Conservation (phyloP, 2,888 invertebrate genomes). For the Drepana falcataria region DNA sequence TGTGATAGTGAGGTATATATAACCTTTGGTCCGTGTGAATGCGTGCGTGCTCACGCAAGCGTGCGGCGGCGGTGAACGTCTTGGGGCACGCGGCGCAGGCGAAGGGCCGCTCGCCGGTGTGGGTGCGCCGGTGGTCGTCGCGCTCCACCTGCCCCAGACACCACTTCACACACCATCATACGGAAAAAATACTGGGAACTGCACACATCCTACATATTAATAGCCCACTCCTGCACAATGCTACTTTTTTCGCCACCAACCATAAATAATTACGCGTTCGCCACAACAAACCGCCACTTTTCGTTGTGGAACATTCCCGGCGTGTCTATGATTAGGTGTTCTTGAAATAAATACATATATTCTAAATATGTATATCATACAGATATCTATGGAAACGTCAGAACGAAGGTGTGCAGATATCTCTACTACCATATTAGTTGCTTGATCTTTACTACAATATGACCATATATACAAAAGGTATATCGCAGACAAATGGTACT, state of each 20-base stretch:
- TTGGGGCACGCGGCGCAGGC: slow-evolving; percentile 70
- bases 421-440: no score
- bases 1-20: slow-evolving; percentile 26
- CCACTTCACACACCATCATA: slow-evolving; percentile 35
- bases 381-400: no score
- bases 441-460: no score
- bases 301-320: slow-evolving; percentile 2
- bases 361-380: no score
- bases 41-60: slow-evolving; percentile 70
- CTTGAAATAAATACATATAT: no score
- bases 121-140: slow-evolving; percentile 73
- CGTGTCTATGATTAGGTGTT: background rate
- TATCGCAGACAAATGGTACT: no score
- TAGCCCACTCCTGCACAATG: slow-evolving; percentile 21
- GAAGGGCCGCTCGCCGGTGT: slow-evolving; percentile 73
- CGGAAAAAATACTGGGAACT: slow-evolving; percentile 38
- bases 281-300: background rate
- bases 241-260: slow-evolving; percentile 21
- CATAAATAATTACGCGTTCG: background rate
- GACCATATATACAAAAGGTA: no score
- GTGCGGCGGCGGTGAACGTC: slow-evolving; percentile 74
- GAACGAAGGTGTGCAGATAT: no score
- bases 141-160: slow-evolving; percentile 66
- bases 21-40: slow-evolving; percentile 75
- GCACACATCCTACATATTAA: slow-evolving; percentile 19